Evolutionary conservation across 2,113 vertebrate genomes (phyloP).

Genomic region (Hippoglossus stenolepis): DNA sequence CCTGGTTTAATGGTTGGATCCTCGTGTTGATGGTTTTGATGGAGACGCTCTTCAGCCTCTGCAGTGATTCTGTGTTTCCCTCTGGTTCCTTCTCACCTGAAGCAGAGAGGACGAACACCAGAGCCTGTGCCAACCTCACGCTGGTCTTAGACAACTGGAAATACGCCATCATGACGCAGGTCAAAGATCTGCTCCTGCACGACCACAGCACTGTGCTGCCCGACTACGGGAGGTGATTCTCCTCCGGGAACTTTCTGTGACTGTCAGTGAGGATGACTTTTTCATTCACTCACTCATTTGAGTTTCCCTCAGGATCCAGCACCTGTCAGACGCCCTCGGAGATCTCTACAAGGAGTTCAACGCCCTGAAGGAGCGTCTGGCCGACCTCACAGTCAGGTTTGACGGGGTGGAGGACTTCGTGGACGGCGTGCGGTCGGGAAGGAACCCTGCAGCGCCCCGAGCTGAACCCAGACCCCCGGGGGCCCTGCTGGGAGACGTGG

Average conservation of each 20-base stretch:
- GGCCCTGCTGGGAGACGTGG: not conserved
- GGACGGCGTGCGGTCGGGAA: constrained; percentile 76
- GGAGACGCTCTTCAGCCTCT: too few relatives aligned
- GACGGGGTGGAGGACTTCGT: constrained; percentile 83
- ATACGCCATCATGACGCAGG: constrained; percentile 89
- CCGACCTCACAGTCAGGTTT: constrained; percentile 82
- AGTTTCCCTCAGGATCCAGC: constrained; percentile 79
- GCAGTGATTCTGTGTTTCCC: not conserved
- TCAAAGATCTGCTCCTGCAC: constrained; percentile 87
- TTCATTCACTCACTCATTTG: not conserved
- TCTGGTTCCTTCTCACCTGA: not conserved
- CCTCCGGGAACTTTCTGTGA: not conserved
- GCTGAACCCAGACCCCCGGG: constrained; percentile 25
- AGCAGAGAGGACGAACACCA: constrained; percentile 74
- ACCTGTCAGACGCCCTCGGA: constrained; percentile 84
- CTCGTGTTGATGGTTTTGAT: not conserved
- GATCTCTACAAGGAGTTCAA: constrained; percentile 88
- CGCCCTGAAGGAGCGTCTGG: constrained; percentile 83
- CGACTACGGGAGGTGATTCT: constrained; percentile 86
- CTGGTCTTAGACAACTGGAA: constrained; percentile 91
- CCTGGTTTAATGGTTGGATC: not conserved
- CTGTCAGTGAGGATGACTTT: not conserved
- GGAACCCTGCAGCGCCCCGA: constrained; percentile 33
- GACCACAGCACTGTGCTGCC: constrained; percentile 89
- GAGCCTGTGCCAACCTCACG: constrained; percentile 87